Base-by-base conservation (phyloP, 2,113 vertebrate genomes). In the Rutilus rutilus region DNA sequence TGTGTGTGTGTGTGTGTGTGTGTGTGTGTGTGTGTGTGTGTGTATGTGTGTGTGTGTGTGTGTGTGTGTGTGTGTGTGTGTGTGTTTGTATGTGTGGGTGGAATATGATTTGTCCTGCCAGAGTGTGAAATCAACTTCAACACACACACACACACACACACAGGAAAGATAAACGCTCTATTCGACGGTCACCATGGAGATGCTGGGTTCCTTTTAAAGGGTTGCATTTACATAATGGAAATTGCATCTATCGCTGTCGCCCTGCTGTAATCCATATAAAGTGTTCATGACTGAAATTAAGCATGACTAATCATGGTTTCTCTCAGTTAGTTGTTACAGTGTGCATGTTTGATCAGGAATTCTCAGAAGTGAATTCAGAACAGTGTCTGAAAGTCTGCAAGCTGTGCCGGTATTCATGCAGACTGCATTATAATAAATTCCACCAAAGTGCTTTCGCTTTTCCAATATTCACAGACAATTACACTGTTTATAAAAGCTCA, bases 141-240 rank as follows among this genome's bases (percentile, higher is more conserved):
- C 79, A 88, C 87, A 50, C 78, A 75, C 27, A 54, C 69, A 82
- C 82, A 85, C 54, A 86, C 36, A 69, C 57, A 64, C 71, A 75
- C 42, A 75, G 71, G 42, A 76, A n/a, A 85, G 60, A 71, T 14
- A 33, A 50, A 39, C 45, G 5, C 65, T 74, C 67, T 45, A 73
- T 85, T 80, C 45, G 65, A 76, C 78, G 52, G 82, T 86, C 86
- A 84, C 88, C 88, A 89, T 89, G 85, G 85, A 82, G 82, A 89
- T 86, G 64, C 64, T 54, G 81, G 52, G 83, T 83, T 84, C 62
- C 69, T 79, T 42, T 84, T 83, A 84, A 64, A 79, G 69, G 65
- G 59, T 39, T 76, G 59, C 85, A 89, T 89, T 89, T 89, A 89
- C 88, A 89, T 89, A 86, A 88, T 83, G 85, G 47, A 84, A 74